These are phyloP conservation scores for Onychorhynchus coronatus DNA, from an alignment of 2,113 vertebrate species.

Conservation along the genomic window DNA sequence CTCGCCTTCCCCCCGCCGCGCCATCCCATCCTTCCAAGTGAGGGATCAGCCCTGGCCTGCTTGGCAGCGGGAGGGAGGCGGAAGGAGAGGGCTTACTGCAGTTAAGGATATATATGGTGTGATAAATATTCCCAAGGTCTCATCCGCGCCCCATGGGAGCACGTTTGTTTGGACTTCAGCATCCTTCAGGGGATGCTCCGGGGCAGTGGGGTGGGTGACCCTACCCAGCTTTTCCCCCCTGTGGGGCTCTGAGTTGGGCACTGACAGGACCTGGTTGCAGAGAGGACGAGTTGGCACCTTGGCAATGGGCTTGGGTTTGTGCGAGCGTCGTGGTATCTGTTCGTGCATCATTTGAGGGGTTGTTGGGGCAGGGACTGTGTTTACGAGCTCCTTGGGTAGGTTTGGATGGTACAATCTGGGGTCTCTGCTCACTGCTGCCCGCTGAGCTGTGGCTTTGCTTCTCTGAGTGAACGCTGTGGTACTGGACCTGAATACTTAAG, in stretches of 20 bases:
- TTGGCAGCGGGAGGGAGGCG: not conserved
- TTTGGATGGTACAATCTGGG: not conserved
- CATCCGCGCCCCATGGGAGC: not conserved
- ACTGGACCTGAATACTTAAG: constrained; percentile 35
- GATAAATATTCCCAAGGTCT: not conserved
- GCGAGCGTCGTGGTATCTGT: fast-evolving
- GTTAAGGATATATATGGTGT: not conserved
- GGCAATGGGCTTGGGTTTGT: not conserved
- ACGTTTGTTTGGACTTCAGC: not conserved
- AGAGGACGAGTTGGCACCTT: not conserved
- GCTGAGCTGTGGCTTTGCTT: not conserved
- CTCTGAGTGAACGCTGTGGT: not conserved
- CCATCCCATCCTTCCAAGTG: not conserved
- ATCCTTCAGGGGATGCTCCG: not conserved
- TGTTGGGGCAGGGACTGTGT: not conserved
- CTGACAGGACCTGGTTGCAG: not conserved
- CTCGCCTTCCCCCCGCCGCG: not conserved
- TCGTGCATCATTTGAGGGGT: fast-evolving
- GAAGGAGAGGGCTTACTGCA: not conserved
- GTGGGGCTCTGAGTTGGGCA: fast-evolving
- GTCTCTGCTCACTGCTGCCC: not conserved
- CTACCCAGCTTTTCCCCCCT: fast-evolving
- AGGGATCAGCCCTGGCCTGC: constrained; percentile 37
- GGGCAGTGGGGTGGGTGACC: not conserved
- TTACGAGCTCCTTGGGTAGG: fast-evolving